Base-by-base conservation (phyloP, 2,888 invertebrate species). In the Hydrotaea diabolus region DNA sequence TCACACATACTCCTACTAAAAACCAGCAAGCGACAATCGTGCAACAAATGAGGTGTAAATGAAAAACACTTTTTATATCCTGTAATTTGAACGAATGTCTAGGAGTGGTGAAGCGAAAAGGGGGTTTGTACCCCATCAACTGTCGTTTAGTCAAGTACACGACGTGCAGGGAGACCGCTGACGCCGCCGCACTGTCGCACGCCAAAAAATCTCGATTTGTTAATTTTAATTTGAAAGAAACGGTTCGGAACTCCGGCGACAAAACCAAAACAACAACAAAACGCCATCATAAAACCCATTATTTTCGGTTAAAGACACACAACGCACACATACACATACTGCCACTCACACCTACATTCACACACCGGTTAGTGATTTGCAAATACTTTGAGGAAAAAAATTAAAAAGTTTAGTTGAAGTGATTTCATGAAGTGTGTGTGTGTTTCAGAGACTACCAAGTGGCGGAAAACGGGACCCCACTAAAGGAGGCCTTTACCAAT, bases 41-140 rank as follows among this genome's bases (percentile, higher is more conserved):
- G 23, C 71, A 66, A 23, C 8, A 64, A 83, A 83, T 83, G 71
- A 72, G 79, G 76, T 76, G 79, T 39, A 76, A 80, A 64, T 77
- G 72, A 55, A 75, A 55, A 26, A 26, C n/a, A 73, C 31, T 31
- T 19, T 11, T 55, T 69, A 21, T 15, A 57, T 64, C 31, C 72
- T 55, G 2, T 55, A 55, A n/a, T 72, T 36, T 53, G 13, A 13
- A n/a, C 17, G n/a, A 21, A n/a, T 53, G 53, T 53, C 31, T 31
- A 7, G 2, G 31, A 53, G 55, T 55, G 57, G 15, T n/a, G n/a
- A n/a, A n/a, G n/a, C n/a, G n/a, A n/a, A n/a, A n/a, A n/a, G 8
- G 39, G 8, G 57, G 19, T 46, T 59, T 74, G 31, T 72, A 49
- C 62, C 49, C 62, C 49, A 31, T 36, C 15, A 39, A 66, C 36